Evolutionary conservation across 1,140 invertebrate genomes (phyloP).

Genomic region (Dreissena rostriformis): DNA sequence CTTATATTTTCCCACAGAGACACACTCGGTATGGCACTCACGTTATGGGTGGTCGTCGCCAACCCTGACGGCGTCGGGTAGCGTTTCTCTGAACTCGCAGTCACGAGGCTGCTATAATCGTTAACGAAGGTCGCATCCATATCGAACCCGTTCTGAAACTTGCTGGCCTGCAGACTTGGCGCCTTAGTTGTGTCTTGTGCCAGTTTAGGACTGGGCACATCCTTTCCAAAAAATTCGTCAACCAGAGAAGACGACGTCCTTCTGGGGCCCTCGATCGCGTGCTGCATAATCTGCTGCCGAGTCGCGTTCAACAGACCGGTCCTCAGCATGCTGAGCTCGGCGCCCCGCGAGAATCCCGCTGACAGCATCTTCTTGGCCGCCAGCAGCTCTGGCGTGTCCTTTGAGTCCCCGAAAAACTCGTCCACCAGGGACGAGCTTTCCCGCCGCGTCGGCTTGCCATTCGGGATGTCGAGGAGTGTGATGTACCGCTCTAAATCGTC

Average conservation of each 20-base stretch:
- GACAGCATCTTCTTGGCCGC: conserved; percentile 61
- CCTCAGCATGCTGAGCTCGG: conserved; percentile 25
- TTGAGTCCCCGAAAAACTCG: conserved; percentile 86
- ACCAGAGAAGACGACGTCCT: conserved; percentile 85
- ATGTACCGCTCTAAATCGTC: conserved; percentile 68
- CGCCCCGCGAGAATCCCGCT: neutral
- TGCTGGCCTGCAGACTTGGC: conserved; percentile 31
- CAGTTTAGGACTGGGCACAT: neutral
- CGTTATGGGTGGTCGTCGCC: neutral
- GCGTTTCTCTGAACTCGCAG: conserved; percentile 18
- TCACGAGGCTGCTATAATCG: conserved; percentile 52
- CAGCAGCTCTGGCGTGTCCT: conserved; percentile 53
- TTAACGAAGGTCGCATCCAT: conserved; percentile 64
- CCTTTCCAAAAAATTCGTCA: conserved; percentile 86
- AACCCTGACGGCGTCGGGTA: neutral
- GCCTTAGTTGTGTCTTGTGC: conserved; percentile 20
- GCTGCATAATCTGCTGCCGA: conserved; percentile 45
- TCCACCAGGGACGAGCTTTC: conserved; percentile 86
- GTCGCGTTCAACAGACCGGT: conserved; percentile 57
- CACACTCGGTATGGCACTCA: conserved; percentile 32
- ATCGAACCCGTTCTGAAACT: conserved; percentile 68
- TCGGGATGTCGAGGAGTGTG: conserved; percentile 47
- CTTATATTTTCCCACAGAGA: conserved; percentile 78
- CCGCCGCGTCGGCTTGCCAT: conserved; percentile 82
- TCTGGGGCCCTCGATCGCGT: conserved; percentile 78